phyloP scores from a whole-genome alignment of 2,113 vertebrate genomes.

The Podiceps cristatus region DNA sequence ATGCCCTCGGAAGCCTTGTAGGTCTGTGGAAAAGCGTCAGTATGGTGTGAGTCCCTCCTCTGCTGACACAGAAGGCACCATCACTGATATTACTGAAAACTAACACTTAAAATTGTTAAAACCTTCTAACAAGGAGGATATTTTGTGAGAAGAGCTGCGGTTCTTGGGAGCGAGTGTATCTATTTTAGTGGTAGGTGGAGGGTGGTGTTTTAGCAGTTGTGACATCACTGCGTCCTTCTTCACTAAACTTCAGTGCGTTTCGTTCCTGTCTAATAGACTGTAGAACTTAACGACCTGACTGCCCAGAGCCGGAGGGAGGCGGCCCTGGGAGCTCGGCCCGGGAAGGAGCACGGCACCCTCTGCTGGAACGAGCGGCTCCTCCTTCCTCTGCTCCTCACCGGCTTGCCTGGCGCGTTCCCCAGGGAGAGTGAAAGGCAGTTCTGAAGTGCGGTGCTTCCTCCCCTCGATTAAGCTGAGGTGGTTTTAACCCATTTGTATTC shows the following conservation, averaged over 20 bases:
- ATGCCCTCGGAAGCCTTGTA: not conserved
- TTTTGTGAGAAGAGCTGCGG: not conserved
- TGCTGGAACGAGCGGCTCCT: not conserved
- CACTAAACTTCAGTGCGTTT: not conserved
- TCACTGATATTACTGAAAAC: not conserved
- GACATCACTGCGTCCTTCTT: slow-evolving; percentile 18
- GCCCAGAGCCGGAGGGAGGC: not conserved
- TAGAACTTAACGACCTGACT: not conserved
- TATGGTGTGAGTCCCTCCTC: not conserved
- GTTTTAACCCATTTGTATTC: not conserved
- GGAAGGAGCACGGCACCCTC: slow-evolving; percentile 49
- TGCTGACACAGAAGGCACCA: not conserved
- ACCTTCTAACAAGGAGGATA: not conserved
- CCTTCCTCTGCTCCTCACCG: not conserved
- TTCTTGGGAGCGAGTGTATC: not conserved
- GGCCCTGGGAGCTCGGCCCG: not conserved
- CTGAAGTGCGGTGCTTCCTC: not conserved
- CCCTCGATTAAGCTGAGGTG: not conserved
- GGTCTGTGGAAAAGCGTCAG: not conserved
- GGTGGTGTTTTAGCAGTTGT: not conserved
- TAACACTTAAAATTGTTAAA: not conserved
- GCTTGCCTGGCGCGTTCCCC: not conserved
- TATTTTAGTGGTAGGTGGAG: not conserved
- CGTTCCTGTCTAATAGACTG: not conserved
- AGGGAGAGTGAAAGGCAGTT: not conserved